Conservation (phyloP, 2,113 vertebrate genomes). For the Anthoscopus minutus region DNA sequence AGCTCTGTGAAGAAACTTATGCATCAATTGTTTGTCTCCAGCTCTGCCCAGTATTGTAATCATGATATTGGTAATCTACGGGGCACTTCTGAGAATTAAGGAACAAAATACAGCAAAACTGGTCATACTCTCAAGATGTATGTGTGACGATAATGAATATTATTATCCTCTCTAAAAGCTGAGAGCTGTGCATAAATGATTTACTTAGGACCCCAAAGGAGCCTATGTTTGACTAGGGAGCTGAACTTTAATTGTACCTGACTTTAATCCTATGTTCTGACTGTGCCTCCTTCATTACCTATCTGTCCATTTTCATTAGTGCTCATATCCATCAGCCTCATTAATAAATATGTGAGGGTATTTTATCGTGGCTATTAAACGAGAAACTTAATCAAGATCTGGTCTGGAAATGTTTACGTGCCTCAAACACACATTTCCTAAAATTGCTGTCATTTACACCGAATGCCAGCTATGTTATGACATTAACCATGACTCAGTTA, state of each 20-base stretch:
- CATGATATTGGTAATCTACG: neutral
- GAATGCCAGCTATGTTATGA: neutral
- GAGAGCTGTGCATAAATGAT: constrained; percentile 19
- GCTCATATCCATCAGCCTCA: constrained; percentile 20
- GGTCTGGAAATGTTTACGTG: neutral
- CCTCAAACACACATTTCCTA: neutral
- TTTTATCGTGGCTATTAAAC: constrained; percentile 13
- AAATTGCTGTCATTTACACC: neutral
- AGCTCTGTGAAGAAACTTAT: neutral
- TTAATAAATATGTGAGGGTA: constrained; percentile 17
- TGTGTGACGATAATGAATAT: constrained; percentile 23
- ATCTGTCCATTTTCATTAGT: constrained; percentile 50
- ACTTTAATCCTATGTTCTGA: constrained; percentile 38
- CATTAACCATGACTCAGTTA: neutral
- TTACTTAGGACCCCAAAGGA: constrained; percentile 40
- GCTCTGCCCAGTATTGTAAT: neutral
- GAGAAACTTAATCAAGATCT: neutral
- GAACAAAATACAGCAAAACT: neutral
- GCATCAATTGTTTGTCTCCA: neutral
- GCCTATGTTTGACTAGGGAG: constrained; percentile 21
- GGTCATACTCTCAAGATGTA: neutral
- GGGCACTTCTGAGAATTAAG: neutral
- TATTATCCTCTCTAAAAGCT: constrained; percentile 35
- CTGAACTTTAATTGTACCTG: constrained; percentile 53
- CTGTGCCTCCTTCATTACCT: constrained; percentile 48